A percentile compares a stretch with the other conserved stretches of the same genome.
These are phyloP conservation scores for Threskiornis aethiopicus DNA, from an alignment of 2,797 vertebrate species.

Conservation along the genomic window DNA sequence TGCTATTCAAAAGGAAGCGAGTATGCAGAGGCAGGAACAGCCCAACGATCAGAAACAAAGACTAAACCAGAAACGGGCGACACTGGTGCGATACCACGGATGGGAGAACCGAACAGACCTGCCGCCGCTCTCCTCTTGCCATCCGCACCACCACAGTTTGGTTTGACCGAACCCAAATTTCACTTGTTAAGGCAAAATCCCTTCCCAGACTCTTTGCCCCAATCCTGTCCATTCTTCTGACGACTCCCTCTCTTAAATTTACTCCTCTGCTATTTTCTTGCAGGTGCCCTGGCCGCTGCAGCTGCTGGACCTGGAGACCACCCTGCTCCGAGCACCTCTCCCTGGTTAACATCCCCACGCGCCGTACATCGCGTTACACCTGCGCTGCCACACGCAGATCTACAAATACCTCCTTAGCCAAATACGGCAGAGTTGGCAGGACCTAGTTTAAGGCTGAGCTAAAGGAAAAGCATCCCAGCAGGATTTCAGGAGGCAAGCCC, in stretches of 20 bases:
- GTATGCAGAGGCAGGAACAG: neutral
- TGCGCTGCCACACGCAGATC: neutral
- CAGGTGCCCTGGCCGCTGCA: neutral
- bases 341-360: neutral
- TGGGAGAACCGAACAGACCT: neutral
- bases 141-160: neutral
- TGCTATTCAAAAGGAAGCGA: neutral
- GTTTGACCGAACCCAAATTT: neutral
- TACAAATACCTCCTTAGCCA: neutral
- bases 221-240: neutral
- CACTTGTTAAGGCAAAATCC: neutral
- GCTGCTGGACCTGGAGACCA: neutral
- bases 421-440: neutral
- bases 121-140: neutral
- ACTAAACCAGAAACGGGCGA: neutral
- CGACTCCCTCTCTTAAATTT: neutral
- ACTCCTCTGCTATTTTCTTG: neutral
- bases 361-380: rapidly evolving
- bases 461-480: neutral
- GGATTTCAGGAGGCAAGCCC: neutral
- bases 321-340: neutral
- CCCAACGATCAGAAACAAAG: neutral
- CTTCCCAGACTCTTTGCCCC: neutral
- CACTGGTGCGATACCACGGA: rapidly evolving
- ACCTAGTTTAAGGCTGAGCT: neutral